Evolutionary conservation across 2,113 vertebrate species (phyloP).

Genomic region (Grantiella picta): DNA sequence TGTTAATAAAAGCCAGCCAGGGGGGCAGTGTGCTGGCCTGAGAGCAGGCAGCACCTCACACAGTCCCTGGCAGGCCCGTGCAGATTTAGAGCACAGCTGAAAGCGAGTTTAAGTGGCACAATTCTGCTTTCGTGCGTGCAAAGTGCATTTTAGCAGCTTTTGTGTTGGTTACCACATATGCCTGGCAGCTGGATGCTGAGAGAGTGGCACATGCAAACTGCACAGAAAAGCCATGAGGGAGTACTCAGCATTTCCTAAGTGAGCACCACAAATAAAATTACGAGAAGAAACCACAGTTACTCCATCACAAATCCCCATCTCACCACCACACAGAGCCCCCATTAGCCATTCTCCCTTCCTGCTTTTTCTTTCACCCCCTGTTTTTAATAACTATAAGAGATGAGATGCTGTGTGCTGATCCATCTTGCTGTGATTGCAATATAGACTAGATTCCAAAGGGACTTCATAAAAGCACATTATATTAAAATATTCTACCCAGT

Average conservation of each 20-base stretch:
- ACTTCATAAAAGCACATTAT: not conserved
- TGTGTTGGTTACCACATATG: not conserved
- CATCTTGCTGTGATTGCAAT: not conserved
- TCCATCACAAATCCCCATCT: not conserved
- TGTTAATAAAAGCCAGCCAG: not conserved
- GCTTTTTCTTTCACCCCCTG: not conserved
- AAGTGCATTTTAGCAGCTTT: not conserved
- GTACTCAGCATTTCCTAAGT: not conserved
- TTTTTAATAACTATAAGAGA: not conserved
- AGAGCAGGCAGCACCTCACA: not conserved
- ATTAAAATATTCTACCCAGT: not conserved
- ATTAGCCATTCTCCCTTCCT: not conserved
- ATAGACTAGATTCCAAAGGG: not conserved
- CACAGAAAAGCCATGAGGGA: not conserved
- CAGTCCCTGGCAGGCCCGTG: accelerated
- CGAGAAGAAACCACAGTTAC: not conserved
- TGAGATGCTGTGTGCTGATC: not conserved
- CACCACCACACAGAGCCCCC: not conserved
- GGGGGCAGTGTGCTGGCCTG: not conserved
- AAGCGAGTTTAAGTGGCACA: not conserved
- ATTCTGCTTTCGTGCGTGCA: not conserved
- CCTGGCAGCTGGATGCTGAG: conserved; percentile 16
- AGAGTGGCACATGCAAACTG: not conserved
- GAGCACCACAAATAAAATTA: not conserved
- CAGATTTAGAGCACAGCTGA: not conserved